Evolutionary conservation across 1,140 invertebrate genomes (phyloP).

Genomic region (Hermetia illucens): DNA sequence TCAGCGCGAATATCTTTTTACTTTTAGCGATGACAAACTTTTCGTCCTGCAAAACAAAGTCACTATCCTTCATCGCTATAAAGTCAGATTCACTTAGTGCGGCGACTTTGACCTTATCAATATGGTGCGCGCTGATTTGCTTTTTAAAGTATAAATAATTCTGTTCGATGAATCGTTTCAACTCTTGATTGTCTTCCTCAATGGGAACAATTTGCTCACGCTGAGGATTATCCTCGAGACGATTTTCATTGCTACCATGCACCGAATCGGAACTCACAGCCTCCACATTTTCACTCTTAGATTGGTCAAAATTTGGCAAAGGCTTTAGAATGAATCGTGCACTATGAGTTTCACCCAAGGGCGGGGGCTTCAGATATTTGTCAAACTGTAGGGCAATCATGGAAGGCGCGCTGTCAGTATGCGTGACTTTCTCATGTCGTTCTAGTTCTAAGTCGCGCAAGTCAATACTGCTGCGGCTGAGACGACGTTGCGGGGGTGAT

Average conservation of each 20-base stretch:
- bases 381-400: slow-evolving; percentile 24
- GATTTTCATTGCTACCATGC: too few relatives aligned
- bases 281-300: too few relatives aligned
- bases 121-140: slow-evolving; percentile 13
- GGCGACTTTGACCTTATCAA: slow-evolving; percentile 11
- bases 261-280: too few relatives aligned
- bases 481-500: slow-evolving; percentile 26
- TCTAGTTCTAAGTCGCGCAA: slow-evolving; percentile 29
- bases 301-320: too few relatives aligned
- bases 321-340: too few relatives aligned
- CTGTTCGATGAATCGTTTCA: slow-evolving; percentile 29
- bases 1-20: slow-evolving; percentile 19
- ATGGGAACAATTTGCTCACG: slow-evolving; percentile 18
- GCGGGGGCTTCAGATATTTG: slow-evolving; percentile 11
- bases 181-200: slow-evolving; percentile 28
- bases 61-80: slow-evolving; percentile 18
- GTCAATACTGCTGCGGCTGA: slow-evolving; percentile 30
- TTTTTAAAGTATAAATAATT: slow-evolving; percentile 28
- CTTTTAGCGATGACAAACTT: slow-evolving; percentile 4
- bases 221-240: too few relatives aligned
- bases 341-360: too few relatives aligned
- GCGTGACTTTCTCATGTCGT: slow-evolving; percentile 28
- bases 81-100: slow-evolving; percentile 28
- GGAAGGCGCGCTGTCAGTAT: slow-evolving; percentile 29
- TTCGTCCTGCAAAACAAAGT: too few relatives aligned